Percentiles rank a stretch among this genome's conserved stretches.
Evolutionary conservation across 2,888 invertebrate genomes (phyloP).

Genomic region (Acronicta leporina): DNA sequence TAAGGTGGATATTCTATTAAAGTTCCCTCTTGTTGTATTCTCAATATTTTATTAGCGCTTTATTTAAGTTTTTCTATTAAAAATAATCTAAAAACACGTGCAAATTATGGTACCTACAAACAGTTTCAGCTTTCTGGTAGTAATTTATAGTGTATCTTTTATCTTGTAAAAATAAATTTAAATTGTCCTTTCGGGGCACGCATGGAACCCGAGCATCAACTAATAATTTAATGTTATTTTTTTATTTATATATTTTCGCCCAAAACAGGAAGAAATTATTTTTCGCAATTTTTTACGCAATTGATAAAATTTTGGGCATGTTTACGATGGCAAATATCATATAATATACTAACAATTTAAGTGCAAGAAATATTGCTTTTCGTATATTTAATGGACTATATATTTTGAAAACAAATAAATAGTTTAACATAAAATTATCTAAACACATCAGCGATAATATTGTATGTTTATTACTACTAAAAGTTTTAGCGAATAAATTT

Average conservation of each 20-base stretch:
- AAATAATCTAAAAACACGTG: too few relatives aligned
- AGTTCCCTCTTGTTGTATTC: neutral
- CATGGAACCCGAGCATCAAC: too few relatives aligned
- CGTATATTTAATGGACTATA: neutral
- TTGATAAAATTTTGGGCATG: neutral
- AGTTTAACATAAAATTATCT: slow-evolving; percentile 18
- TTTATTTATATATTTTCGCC: too few relatives aligned
- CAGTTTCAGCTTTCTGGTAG: too few relatives aligned
- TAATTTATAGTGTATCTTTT: too few relatives aligned
- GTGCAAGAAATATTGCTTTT: neutral
- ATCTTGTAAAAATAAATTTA: too few relatives aligned
- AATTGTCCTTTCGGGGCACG: too few relatives aligned
- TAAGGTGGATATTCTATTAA: neutral
- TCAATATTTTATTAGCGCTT: neutral
- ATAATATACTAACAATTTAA: neutral
- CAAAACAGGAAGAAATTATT: slow-evolving; percentile 3
- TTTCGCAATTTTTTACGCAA: neutral
- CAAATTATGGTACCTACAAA: too few relatives aligned
- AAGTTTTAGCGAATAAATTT: slow-evolving; percentile 29
- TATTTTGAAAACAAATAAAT: slow-evolving; percentile 32
- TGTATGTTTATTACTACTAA: slow-evolving; percentile 52
- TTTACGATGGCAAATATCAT: neutral
- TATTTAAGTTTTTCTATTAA: too few relatives aligned
- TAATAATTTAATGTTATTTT: too few relatives aligned
- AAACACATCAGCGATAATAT: slow-evolving; percentile 35